A percentile compares a stretch with the other conserved stretches of the same genome.
These are phyloP conservation scores for Eudemis profundana DNA, from an alignment of 2,888 invertebrate genomes.

Conservation along the genomic window DNA sequence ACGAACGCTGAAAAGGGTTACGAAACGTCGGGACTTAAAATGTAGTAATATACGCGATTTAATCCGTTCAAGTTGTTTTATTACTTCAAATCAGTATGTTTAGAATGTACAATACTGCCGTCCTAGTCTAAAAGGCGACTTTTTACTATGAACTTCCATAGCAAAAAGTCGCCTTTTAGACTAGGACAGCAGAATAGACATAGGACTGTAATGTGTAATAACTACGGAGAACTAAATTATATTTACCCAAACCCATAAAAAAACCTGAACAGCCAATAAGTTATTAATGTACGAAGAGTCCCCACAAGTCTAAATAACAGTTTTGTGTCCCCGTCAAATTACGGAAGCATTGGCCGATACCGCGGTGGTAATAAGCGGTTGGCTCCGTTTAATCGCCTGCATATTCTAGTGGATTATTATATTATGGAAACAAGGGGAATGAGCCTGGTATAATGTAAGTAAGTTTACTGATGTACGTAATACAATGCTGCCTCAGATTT, in stretches of 20 bases:
- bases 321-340: slow-evolving; percentile 73
- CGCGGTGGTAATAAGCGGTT: slow-evolving; percentile 58
- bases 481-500: slow-evolving; percentile 56
- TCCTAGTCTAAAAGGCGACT: too few relatives aligned
- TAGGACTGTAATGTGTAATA: background rate
- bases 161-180: too few relatives aligned
- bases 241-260: slow-evolving; percentile 36
- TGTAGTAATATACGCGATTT: too few relatives aligned
- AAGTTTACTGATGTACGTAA: slow-evolving; percentile 14
- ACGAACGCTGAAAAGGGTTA: too few relatives aligned
- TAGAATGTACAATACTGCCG: too few relatives aligned
- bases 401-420: slow-evolving; percentile 72
- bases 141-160: too few relatives aligned
- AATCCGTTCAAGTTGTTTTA: too few relatives aligned
- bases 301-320: slow-evolving; percentile 67
- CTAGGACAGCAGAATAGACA: background rate
- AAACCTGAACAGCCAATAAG: slow-evolving; percentile 45
- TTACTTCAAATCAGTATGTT: too few relatives aligned
- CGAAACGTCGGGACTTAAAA: too few relatives aligned
- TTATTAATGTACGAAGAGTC: slow-evolving; percentile 52
- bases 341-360: slow-evolving; percentile 61
- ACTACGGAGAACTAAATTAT: background rate
- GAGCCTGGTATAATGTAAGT: slow-evolving; percentile 22
- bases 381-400: slow-evolving; percentile 76
- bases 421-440: slow-evolving; percentile 58